Evolutionary conservation across 2,888 invertebrate genomes (phyloP).

Genomic region (Limnephilus auricula): DNA sequence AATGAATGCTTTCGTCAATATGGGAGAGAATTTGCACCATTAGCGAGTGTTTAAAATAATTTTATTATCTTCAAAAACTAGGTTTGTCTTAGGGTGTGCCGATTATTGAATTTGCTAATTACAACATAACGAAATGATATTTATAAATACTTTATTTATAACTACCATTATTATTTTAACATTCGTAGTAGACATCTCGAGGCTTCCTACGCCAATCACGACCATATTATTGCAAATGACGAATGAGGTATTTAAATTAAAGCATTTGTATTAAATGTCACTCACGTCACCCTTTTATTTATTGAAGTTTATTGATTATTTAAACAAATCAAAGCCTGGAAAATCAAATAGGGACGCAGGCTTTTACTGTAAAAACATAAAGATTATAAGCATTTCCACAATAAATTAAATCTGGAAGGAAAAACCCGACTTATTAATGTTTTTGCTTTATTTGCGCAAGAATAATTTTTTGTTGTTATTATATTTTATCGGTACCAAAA

Average conservation of each 20-base stretch:
- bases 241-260: not conserved
- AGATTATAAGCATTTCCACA: too few relatives aligned
- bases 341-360: not conserved
- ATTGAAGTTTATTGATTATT: not conserved
- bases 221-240: not conserved
- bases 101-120: too few relatives aligned
- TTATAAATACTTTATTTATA: too few relatives aligned
- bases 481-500: too few relatives aligned
- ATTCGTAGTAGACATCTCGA: not conserved
- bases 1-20: too few relatives aligned
- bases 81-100: too few relatives aligned
- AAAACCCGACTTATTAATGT: not conserved
- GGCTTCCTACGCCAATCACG: slow-evolving; percentile 20
- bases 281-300: not conserved
- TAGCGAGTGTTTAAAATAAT: too few relatives aligned
- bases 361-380: not conserved
- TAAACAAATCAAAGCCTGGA: not conserved
- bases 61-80: too few relatives aligned
- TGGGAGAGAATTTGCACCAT: too few relatives aligned
- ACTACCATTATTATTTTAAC: too few relatives aligned
- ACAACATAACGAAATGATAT: too few relatives aligned
- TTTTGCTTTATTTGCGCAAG: not conserved
- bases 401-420: not conserved
- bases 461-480: not conserved
- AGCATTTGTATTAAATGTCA: not conserved